These are phyloP conservation scores for Drosophila histrio DNA, from an alignment of 2,888 invertebrate genomes.

Conservation along the genomic window DNA sequence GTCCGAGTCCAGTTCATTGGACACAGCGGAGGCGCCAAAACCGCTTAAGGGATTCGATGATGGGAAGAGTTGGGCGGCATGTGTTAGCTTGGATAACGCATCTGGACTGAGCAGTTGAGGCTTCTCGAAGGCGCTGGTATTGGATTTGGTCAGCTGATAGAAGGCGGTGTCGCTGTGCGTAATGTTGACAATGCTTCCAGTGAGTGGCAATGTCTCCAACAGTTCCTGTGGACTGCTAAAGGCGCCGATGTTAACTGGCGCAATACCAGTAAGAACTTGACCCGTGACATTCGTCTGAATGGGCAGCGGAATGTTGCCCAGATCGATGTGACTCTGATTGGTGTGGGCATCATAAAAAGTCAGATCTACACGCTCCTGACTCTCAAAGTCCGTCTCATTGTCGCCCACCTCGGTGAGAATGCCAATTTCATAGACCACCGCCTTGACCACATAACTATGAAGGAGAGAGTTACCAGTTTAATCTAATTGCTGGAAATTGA, in stretches of 20 bases:
- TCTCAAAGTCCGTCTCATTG: constrained; percentile 83
- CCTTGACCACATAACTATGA: constrained; percentile 86
- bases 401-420: constrained; percentile 86
- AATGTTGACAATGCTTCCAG: constrained; percentile 84
- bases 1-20: constrained; percentile 51
- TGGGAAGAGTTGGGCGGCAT: constrained; percentile 75
- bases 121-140: constrained; percentile 72
- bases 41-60: constrained; percentile 11
- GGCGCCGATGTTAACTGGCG: constrained; percentile 85
- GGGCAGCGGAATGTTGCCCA: constrained; percentile 86
- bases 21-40: constrained; percentile 36
- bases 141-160: constrained; percentile 81
- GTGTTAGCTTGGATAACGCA: constrained; percentile 69
- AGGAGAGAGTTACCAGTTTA: background rate
- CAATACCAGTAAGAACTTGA: constrained; percentile 85
- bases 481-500: background rate
- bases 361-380: constrained; percentile 86
- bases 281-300: constrained; percentile 86
- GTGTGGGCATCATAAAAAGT: constrained; percentile 85
- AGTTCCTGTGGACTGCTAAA: constrained; percentile 83
- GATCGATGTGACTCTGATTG: constrained; percentile 85
- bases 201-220: constrained; percentile 81
- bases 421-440: constrained; percentile 87
- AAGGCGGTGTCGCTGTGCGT: constrained; percentile 84
- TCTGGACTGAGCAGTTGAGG: constrained; percentile 73